Conservation (phyloP, 30 jellyfish, hydroid and myxozoan genomes). For the Phacellophora camtschatica region DNA sequence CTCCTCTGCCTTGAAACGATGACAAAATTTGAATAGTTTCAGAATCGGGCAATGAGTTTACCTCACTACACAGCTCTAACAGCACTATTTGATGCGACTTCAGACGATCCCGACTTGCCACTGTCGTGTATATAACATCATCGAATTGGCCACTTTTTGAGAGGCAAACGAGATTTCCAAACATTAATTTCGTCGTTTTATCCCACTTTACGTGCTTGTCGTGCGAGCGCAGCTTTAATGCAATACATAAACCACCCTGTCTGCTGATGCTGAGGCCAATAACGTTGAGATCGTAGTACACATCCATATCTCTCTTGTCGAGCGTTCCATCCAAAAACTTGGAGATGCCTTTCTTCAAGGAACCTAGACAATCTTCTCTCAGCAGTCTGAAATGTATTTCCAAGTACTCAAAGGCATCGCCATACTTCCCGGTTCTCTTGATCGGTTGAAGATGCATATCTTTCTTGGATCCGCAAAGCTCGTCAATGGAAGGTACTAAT, state of each 20-base stretch:
- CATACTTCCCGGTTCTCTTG: slow-evolving; percentile 16
- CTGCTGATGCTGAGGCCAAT: slow-evolving; percentile 29
- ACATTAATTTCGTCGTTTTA: slow-evolving; percentile 43
- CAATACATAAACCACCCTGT: slow-evolving; percentile 4
- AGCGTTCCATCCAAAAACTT: background rate
- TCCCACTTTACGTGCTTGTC: slow-evolving; percentile 45
- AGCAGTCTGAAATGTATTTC: slow-evolving; percentile 47
- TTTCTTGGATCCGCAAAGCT: background rate
- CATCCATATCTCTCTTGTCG: slow-evolving; percentile 67
- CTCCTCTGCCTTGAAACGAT: slow-evolving; percentile 4
- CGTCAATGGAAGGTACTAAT: slow-evolving; percentile 1
- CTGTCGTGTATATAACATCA: slow-evolving; percentile 66
- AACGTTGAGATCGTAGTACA: slow-evolving; percentile 18
- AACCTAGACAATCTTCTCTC: slow-evolving; percentile 54
- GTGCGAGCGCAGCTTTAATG: slow-evolving; percentile 30
- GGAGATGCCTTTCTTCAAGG: slow-evolving; percentile 12
- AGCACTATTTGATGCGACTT: slow-evolving; percentile 20
- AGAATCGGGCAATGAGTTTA: slow-evolving; percentile 2
- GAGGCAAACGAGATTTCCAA: slow-evolving; percentile 66
- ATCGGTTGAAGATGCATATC: slow-evolving; percentile 22
- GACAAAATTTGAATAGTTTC: slow-evolving; percentile 22
- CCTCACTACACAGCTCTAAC: slow-evolving; percentile 44
- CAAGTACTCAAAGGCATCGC: slow-evolving; percentile 45
- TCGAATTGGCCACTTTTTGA: slow-evolving; percentile 41
- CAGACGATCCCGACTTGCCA: slow-evolving; percentile 46